A percentile compares a stretch with the other conserved stretches of the same genome.
These are phyloP conservation scores for Solea solea DNA, from an alignment of 2,113 vertebrate genomes.

Conservation along the genomic window DNA sequence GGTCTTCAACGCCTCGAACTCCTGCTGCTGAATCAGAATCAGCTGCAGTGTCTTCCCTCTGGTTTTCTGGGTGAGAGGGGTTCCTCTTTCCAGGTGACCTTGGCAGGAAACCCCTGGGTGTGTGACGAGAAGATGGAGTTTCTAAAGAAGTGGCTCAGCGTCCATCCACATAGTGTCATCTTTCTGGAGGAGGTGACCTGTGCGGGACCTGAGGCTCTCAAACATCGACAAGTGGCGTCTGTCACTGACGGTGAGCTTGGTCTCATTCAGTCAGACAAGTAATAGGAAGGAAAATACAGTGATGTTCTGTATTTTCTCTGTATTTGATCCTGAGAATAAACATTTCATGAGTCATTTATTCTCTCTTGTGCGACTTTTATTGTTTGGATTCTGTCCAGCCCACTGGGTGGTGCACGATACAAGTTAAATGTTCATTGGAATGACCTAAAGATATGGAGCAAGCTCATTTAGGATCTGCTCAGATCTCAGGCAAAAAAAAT, in stretches of 20 bases:
- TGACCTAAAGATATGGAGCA: neutral
- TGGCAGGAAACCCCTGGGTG: constrained; percentile 85
- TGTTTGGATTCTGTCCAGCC: constrained; percentile 39
- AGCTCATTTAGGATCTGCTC: neutral
- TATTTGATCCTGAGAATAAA: constrained; percentile 14
- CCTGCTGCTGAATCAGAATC: constrained; percentile 84
- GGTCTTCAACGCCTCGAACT: constrained; percentile 69
- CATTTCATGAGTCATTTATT: neutral
- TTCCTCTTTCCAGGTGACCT: constrained; percentile 68
- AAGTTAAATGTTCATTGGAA: neutral
- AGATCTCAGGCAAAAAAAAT: neutral
- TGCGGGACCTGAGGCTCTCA: constrained; percentile 44
- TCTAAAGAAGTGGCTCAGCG: constrained; percentile 77
- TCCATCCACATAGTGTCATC: constrained; percentile 45
- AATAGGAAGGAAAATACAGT: neutral
- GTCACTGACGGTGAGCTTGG: constrained; percentile 45
- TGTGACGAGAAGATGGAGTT: constrained; percentile 75
- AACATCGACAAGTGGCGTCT: constrained; percentile 45
- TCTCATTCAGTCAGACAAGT: neutral
- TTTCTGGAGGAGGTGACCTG: constrained; percentile 67
- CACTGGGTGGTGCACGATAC: constrained; percentile 41
- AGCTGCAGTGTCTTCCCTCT: constrained; percentile 62
- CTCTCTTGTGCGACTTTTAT: neutral
- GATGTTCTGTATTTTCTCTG: neutral
- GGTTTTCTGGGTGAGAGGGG: constrained; percentile 53